A percentile compares a stretch with the other conserved stretches of the same genome.
These are phyloP conservation scores for Megaceryle maxima DNA, from an alignment of 2,113 vertebrate species.

Conservation along the genomic window DNA sequence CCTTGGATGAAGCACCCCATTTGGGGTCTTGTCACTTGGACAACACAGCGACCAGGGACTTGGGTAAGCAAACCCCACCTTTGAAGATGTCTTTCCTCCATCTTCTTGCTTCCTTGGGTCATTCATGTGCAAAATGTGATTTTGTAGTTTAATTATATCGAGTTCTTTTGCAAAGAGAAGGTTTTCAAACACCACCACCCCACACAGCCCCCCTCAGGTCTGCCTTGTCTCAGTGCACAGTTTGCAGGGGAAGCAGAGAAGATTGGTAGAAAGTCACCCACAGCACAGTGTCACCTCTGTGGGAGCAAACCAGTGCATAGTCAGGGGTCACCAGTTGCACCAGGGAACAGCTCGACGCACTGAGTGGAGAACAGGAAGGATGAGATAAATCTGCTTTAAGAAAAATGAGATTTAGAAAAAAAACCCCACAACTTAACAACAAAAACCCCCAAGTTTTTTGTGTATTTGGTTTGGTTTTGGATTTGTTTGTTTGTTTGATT, in stretches of 20 bases:
- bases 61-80: neutral
- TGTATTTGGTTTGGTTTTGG: too few relatives aligned
- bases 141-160: conserved; percentile 12
- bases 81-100: neutral
- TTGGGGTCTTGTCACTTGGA: neutral
- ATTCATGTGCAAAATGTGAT: neutral
- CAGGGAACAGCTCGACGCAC: neutral
- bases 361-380: neutral
- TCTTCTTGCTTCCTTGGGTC: neutral
- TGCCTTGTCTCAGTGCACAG: neutral
- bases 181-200: neutral
- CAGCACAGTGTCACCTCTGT: neutral
- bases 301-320: neutral
- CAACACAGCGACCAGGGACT: accelerated
- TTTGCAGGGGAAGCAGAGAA: neutral
- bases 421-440: neutral
- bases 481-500: too few relatives aligned
- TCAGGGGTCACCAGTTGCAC: neutral
- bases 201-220: neutral
- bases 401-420: neutral
- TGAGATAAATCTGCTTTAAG: neutral
- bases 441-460: neutral
- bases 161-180: neutral
- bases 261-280: neutral
- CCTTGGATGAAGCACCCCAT: neutral